phyloP scores from a whole-genome alignment of 2,113 vertebrate species.

The Hepsetus odoe region DNA sequence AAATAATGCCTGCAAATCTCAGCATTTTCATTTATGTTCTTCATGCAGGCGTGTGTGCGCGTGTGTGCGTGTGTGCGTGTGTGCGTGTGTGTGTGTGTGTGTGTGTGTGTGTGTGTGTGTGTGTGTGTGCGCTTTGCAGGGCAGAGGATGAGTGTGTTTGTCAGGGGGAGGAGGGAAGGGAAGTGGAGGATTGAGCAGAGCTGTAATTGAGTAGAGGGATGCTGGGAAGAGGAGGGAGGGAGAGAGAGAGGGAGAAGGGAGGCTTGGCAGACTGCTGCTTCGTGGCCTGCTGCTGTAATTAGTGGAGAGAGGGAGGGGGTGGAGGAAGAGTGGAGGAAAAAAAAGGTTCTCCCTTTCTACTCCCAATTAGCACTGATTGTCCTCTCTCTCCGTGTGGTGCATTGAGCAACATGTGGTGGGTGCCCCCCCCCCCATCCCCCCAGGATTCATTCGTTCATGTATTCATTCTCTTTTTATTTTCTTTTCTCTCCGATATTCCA shows the following conservation, averaged over 20 bases:
- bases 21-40: no score
- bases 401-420: slow-evolving; percentile 40
- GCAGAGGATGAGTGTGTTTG: slow-evolving; percentile 2
- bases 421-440: not conserved
- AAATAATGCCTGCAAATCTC: no score
- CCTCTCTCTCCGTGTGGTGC: slow-evolving; percentile 29
- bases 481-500: no score
- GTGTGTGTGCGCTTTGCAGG: not conserved
- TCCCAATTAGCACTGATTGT: slow-evolving; percentile 51
- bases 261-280: slow-evolving; percentile 48
- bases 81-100: slow-evolving; percentile 22
- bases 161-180: not conserved
- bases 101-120: not conserved
- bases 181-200: slow-evolving; percentile 15
- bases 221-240: slow-evolving; percentile 29
- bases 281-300: slow-evolving; percentile 35
- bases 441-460: not conserved
- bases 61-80: not conserved
- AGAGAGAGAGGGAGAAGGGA: not conserved
- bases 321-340: not conserved
- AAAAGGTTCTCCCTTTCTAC: slow-evolving; percentile 27
- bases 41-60: no score
- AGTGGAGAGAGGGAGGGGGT: not conserved
- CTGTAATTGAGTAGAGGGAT: slow-evolving; percentile 7
- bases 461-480: no score